These are phyloP conservation scores for Capromys pilorides DNA, from an alignment of 2,797 vertebrate species.

Conservation along the genomic window DNA sequence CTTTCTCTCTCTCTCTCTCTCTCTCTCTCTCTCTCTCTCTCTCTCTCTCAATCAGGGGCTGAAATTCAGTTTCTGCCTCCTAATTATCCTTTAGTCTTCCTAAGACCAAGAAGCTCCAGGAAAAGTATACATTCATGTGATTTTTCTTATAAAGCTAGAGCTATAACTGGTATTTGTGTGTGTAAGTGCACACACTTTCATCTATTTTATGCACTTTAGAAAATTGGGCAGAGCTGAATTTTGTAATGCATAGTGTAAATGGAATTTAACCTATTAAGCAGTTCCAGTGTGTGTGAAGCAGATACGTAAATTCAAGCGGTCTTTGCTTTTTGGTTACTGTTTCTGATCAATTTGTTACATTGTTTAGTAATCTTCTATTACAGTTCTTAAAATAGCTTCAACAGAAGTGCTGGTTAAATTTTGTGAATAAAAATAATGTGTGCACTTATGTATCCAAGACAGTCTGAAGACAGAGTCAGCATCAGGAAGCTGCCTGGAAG, in stretches of 20 bases:
- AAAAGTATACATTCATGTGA: background rate
- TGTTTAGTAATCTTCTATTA: conserved; percentile 41
- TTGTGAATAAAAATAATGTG: conserved; percentile 44
- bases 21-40: too few species aligned
- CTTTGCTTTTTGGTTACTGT: background rate
- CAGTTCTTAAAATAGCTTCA: background rate
- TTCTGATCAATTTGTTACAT: conserved; percentile 10
- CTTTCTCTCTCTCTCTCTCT: conserved; percentile 33
- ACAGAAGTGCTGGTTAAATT: conserved; percentile 30
- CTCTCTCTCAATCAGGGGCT: background rate
- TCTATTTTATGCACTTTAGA: conserved; percentile 7
- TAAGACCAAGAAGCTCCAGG: background rate
- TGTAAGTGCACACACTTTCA: background rate
- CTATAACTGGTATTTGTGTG: background rate
- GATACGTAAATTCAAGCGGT: background rate
- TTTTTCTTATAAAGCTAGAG: conserved; percentile 3
- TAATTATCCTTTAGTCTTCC: background rate
- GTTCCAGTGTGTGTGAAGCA: background rate
- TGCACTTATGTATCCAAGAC: background rate
- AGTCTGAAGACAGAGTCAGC: too few species aligned
- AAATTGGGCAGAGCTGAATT: background rate
- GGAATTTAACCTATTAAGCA: background rate
- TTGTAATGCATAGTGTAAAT: background rate
- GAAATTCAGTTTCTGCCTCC: background rate
- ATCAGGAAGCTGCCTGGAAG: too few species aligned